A percentile compares a stretch with the other conserved stretches of the same genome.
phyloP scores from a whole-genome alignment of 2,797 vertebrate genomes.

The Natrix natrix region DNA sequence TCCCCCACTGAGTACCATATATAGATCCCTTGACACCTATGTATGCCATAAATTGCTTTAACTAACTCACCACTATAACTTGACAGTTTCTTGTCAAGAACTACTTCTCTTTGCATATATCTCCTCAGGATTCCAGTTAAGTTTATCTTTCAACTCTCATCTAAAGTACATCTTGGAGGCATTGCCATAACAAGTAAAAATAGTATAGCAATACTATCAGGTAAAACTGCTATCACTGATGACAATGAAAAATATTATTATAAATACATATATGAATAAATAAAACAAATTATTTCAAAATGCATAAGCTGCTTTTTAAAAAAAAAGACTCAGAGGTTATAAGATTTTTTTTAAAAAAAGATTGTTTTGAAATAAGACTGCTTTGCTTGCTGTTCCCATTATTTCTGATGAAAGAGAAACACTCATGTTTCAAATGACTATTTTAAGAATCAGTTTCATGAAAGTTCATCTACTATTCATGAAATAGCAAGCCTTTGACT shows the following conservation, averaged over 20 bases:
- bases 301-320: neutral
- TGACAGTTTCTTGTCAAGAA: constrained; percentile 2
- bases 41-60: constrained; percentile 4
- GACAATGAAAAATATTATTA: neutral
- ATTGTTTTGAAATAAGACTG: neutral
- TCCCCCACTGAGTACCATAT: neutral
- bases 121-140: constrained; percentile 34
- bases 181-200: neutral
- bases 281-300: neutral
- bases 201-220: neutral
- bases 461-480: neutral
- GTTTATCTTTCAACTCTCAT: constrained; percentile 28
- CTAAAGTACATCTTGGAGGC: neutral
- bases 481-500: neutral
- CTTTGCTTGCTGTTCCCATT: neutral
- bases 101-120: constrained; percentile 16
- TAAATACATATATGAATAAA: neutral
- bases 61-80: neutral
- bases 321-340: neutral
- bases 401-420: neutral
- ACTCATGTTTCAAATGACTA: neutral
- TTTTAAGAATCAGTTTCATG: neutral
- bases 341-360: neutral
- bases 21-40: neutral
- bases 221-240: neutral